These are phyloP conservation scores for Anneissia japonica DNA, from an alignment of 35 echinoderm and acorn worm genomes.

Conservation along the genomic window DNA sequence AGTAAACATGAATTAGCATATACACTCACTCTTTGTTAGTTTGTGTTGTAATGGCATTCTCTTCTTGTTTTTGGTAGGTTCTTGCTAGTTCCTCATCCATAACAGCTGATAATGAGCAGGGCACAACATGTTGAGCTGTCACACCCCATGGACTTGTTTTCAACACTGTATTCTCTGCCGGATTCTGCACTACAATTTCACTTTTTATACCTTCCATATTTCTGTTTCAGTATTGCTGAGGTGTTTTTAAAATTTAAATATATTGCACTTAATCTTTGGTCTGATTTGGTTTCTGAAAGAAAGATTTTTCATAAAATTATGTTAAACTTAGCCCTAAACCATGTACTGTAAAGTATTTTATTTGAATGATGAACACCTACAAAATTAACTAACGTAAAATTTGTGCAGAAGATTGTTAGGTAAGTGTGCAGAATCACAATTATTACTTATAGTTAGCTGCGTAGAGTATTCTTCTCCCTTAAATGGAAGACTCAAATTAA, in stretches of 20 bases:
- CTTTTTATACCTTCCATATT: background rate
- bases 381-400: too few species aligned
- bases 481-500: too few species aligned
- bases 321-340: too few species aligned
- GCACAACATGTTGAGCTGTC: background rate
- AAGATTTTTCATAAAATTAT: too few species aligned
- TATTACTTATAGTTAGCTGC: too few species aligned
- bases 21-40: background rate
- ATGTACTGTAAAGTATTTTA: too few species aligned
- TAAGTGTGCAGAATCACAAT: too few species aligned
- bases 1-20: too few species aligned
- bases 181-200: background rate
- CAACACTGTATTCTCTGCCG: conserved; percentile 7
- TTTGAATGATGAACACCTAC: too few species aligned
- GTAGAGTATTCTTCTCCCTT: too few species aligned
- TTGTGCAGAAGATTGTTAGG: too few species aligned
- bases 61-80: conserved; percentile 70
- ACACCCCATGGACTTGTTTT: conserved; percentile 62
- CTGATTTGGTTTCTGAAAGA: too few species aligned
- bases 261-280: background rate
- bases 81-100: conserved; percentile 97
- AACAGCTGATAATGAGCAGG: conserved; percentile 69
- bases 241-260: background rate
- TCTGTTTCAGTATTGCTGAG: background rate
- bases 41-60: background rate